A percentile compares a stretch with the other conserved stretches of the same genome.
phyloP scores from a whole-genome alignment of 2,113 vertebrate species.

The Clarias macrocephalus region DNA sequence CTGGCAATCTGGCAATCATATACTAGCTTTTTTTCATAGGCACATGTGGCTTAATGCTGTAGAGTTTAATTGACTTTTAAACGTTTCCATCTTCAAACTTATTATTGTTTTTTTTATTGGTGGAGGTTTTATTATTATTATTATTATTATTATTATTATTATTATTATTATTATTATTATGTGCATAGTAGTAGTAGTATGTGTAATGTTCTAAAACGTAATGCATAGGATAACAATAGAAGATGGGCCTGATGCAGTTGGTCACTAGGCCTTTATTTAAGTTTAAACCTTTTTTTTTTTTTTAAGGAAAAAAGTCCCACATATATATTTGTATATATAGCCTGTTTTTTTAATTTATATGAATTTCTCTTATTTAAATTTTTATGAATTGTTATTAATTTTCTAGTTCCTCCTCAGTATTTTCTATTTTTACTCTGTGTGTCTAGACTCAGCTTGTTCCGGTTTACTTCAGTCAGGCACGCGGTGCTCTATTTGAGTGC shows the following conservation, averaged over 20 bases:
- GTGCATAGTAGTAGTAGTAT: not conserved
- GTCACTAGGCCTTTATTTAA: not conserved
- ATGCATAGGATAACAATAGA: not conserved
- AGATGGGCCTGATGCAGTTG: not conserved
- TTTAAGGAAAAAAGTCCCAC: not conserved
- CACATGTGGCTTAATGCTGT: not conserved
- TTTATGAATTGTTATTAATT: not conserved
- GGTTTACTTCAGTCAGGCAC: slow-evolving; percentile 50
- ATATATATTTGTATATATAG: not conserved
- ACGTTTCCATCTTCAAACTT: not conserved
- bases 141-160: not conserved
- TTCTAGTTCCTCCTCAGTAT: not conserved
- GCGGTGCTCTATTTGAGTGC: slow-evolving; percentile 31
- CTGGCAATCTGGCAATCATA: not conserved
- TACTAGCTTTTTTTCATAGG: not conserved
- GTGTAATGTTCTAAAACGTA: not conserved
- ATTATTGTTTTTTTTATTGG: no score
- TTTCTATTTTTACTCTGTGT: slow-evolving; percentile 47
- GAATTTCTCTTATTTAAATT: not conserved
- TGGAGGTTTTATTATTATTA: not conserved
- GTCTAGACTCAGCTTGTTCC: slow-evolving; percentile 10
- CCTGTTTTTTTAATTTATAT: not conserved
- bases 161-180: not conserved
- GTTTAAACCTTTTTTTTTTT: not conserved
- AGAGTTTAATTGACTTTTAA: not conserved